A percentile compares a stretch with the other conserved stretches of the same genome.
Conservation (phyloP, 2,113 vertebrate genomes). For the Limanda limanda region DNA sequence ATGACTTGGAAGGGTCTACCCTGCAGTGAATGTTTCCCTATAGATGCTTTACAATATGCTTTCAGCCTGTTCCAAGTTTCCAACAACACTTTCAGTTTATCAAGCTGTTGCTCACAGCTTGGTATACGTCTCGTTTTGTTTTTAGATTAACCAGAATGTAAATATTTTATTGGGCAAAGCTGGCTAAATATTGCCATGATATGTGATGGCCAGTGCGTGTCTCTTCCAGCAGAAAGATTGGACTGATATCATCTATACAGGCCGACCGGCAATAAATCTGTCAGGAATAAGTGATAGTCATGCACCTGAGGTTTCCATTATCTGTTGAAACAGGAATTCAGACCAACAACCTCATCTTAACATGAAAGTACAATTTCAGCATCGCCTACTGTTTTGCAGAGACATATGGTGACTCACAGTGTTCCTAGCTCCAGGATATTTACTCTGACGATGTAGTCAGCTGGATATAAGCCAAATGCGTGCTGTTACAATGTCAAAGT, state of each 20-base stretch:
- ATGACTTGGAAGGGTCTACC: background rate
- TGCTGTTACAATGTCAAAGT: conserved; percentile 19
- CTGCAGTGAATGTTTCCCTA: conserved; percentile 2
- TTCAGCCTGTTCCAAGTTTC: no score
- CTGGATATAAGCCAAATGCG: conserved; percentile 1
- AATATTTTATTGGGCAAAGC: background rate
- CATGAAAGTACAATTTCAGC: conserved; percentile 13
- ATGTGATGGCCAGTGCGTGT: background rate
- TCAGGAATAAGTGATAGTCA: conserved; percentile 6
- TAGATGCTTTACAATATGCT: background rate
- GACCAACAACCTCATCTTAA: conserved; percentile 21
- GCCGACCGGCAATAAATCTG: conserved; percentile 24
- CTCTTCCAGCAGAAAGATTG: background rate
- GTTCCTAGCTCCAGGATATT: conserved; percentile 22
- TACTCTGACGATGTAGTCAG: background rate
- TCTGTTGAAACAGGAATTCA: conserved; percentile 41
- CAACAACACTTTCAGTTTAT: no score
- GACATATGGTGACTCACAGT: conserved; percentile 3
- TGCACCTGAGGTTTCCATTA: conserved; percentile 53
- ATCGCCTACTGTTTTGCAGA: background rate
- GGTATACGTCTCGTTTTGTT: background rate
- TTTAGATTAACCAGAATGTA: background rate
- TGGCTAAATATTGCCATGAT: background rate
- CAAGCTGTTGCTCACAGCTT: no score
- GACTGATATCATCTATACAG: conserved; percentile 11